phyloP scores from a whole-genome alignment of 2,888 invertebrate species.

The Rhodophaea formosa region DNA sequence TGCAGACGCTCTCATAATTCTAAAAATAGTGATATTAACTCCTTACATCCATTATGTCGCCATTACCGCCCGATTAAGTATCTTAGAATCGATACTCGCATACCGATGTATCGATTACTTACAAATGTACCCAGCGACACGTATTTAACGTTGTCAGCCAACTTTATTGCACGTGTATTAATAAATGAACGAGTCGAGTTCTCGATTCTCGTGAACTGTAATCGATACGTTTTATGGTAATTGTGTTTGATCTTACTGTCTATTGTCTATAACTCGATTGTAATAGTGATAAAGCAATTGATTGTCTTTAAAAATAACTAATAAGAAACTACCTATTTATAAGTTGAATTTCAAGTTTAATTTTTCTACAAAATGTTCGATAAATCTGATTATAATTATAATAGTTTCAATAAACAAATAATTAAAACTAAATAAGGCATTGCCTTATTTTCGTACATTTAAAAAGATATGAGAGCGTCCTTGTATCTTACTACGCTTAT shows the following conservation, averaged over 20 bases:
- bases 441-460: too few species aligned
- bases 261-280: constrained; percentile 1
- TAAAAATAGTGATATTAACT: constrained; percentile 17
- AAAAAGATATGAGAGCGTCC: too few species aligned
- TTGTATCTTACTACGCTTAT: too few species aligned
- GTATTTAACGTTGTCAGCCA: constrained; percentile 69
- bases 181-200: constrained; percentile 44
- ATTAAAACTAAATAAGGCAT: too few species aligned
- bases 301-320: too few species aligned
- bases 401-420: too few species aligned
- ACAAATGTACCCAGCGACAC: constrained; percentile 68
- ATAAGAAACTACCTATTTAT: too few species aligned
- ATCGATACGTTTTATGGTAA: constrained; percentile 60
- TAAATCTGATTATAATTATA: too few species aligned
- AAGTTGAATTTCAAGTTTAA: too few species aligned
- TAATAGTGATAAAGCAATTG: too few species aligned
- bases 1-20: neutral
- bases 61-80: constrained; percentile 16
- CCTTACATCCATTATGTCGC: constrained; percentile 18
- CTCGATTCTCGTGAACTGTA: constrained; percentile 40
- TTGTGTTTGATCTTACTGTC: constrained; percentile 21
- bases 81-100: constrained; percentile 60
- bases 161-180: constrained; percentile 63
- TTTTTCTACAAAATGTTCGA: too few species aligned
- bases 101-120: constrained; percentile 76